Conservation (phyloP, 2,888 invertebrate genomes). For the Pachycephus smyrnensis region DNA sequence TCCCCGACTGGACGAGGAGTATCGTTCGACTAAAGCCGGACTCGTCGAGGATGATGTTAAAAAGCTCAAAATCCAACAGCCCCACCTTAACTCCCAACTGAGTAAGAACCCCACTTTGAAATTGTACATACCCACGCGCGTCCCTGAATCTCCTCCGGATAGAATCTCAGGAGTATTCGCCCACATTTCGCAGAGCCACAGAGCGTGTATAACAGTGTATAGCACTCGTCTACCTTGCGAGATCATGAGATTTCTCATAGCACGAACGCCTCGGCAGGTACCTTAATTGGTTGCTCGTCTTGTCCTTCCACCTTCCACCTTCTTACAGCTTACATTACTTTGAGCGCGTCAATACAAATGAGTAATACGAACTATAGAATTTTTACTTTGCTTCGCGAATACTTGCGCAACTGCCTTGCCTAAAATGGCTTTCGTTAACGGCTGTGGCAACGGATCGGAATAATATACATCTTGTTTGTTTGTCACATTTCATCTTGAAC, state of each 20-base stretch:
- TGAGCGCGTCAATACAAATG: conserved; percentile 1
- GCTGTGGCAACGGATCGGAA: too few relatives aligned
- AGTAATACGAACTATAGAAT: neutral
- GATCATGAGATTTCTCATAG: conserved; percentile 1
- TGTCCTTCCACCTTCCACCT: neutral
- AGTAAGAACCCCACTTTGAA: conserved; percentile 35
- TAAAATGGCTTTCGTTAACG: neutral
- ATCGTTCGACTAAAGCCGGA: conserved; percentile 30
- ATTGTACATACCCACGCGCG: conserved; percentile 42
- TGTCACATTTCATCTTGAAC: too few relatives aligned
- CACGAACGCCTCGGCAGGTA: conserved; percentile 12
- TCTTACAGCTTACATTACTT: too few relatives aligned
- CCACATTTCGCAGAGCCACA: conserved; percentile 25
- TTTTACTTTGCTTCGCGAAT: too few relatives aligned
- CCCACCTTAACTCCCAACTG: conserved; percentile 24
- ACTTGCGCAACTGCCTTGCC: neutral
- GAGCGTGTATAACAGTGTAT: conserved; percentile 6
- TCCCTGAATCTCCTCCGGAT: conserved; percentile 34
- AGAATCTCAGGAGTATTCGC: conserved; percentile 25
- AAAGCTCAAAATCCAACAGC: conserved; percentile 20
- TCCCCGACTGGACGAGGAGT: conserved; percentile 21
- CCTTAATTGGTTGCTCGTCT: conserved; percentile 21
- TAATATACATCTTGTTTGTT: too few relatives aligned
- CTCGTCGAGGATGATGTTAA: conserved; percentile 27
- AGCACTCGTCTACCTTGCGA: conserved; percentile 19